Conservation (phyloP, 2,797 vertebrate species). For the Monodelphis domestica region DNA sequence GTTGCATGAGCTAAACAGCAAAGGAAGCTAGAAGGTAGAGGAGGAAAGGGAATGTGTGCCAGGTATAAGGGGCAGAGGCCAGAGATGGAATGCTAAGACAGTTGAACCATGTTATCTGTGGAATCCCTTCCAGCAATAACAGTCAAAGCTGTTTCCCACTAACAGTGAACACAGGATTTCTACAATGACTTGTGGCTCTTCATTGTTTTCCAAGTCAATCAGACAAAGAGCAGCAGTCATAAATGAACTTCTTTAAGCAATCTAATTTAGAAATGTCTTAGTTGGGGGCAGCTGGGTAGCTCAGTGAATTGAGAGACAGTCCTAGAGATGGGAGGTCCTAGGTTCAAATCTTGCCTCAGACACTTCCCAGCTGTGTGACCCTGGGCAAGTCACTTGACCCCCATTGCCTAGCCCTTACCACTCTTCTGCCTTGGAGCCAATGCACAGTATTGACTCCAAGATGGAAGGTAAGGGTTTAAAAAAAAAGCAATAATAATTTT, state of each 20-base stretch:
- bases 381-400: no score
- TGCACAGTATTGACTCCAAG: no score
- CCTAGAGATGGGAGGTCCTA: no score
- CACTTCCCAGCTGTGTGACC: no score
- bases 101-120: not conserved
- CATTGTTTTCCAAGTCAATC: slow-evolving; percentile 43
- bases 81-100: rapidly evolving
- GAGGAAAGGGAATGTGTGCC: no score
- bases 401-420: no score
- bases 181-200: not conserved
- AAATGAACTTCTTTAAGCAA: not conserved
- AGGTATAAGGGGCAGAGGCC: rapidly evolving
- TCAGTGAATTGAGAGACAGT: no score
- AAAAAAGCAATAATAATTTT: no score
- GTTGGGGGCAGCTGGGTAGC: no score
- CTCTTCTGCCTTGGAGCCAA: no score
- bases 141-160: not conserved
- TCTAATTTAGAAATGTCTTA: slow-evolving; percentile 6
- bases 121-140: not conserved
- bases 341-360: no score
- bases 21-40: not conserved
- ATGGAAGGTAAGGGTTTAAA: no score
- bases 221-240: slow-evolving; percentile 12
- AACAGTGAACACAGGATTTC: slow-evolving; percentile 3
- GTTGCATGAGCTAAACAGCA: not conserved